Conservation (phyloP, 1,140 invertebrate species). For the Steinernema khuongi region DNA sequence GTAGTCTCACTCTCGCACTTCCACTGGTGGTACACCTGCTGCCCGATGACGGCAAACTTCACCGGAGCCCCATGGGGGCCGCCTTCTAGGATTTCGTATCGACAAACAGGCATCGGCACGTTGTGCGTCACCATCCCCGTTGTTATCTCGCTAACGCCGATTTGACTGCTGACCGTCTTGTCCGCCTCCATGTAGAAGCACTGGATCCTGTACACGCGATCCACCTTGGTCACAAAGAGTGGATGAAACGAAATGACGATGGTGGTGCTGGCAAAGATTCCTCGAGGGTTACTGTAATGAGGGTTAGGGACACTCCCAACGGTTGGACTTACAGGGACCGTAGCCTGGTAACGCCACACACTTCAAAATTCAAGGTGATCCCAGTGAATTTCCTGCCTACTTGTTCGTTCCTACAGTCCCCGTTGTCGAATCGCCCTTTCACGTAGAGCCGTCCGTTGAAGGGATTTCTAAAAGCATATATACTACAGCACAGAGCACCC, state of each 20-base stretch:
- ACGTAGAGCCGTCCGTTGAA: constrained; percentile 21
- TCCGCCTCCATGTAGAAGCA: constrained; percentile 60
- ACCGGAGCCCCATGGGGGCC: constrained; percentile 56
- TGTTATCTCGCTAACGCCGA: constrained; percentile 58
- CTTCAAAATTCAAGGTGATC: constrained; percentile 57
- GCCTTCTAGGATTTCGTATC: constrained; percentile 58
- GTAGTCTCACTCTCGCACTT: constrained; percentile 58
- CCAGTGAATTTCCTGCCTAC: constrained; percentile 46
- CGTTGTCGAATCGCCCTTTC: constrained; percentile 6
- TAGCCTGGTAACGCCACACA: constrained; percentile 56
- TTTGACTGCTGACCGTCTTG: constrained; percentile 56
- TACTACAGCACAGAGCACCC: background rate
- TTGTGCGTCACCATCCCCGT: constrained; percentile 57
- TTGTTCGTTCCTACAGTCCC: constrained; percentile 28
- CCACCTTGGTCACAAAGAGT: constrained; percentile 58
- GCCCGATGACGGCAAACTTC: constrained; percentile 57
- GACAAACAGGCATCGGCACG: constrained; percentile 57
- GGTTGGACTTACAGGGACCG: constrained; percentile 37
- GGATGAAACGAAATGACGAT: constrained; percentile 59
- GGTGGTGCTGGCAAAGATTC: constrained; percentile 57
- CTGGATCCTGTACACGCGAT: constrained; percentile 56
- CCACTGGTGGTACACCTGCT: constrained; percentile 59
- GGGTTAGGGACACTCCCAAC: background rate
- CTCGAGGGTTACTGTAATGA: constrained; percentile 45
- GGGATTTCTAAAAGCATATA: background rate